These are phyloP conservation scores for Heliconius ismenius DNA, from an alignment of 2,888 invertebrate species.

Conservation along the genomic window DNA sequence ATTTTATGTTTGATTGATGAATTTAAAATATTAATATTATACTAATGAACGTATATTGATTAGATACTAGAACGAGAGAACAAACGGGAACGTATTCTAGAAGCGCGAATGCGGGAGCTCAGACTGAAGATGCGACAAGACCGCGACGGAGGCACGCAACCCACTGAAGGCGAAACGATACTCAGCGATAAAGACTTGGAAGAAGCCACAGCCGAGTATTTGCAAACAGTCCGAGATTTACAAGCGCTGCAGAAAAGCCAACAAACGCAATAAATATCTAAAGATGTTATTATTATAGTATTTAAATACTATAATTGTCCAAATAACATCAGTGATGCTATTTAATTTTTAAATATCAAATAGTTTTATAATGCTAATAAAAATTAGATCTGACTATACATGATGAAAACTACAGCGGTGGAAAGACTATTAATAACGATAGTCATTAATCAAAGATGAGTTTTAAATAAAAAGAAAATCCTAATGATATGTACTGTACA, in stretches of 20 bases:
- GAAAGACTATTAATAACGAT: not conserved
- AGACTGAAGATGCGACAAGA: constrained; percentile 83
- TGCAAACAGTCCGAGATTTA: constrained; percentile 61
- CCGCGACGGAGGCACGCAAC: constrained; percentile 56
- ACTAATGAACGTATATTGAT: constrained; percentile 22
- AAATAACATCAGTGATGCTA: not conserved
- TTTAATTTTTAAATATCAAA: not conserved
- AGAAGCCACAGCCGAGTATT: constrained; percentile 71
- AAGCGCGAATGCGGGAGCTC: constrained; percentile 92
- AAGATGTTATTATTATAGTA: not conserved
- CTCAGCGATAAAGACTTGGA: constrained; percentile 65
- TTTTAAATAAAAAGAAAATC: not conserved
- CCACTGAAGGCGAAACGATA: constrained; percentile 56
- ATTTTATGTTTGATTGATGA: not conserved
- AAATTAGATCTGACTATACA: not conserved
- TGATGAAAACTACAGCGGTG: not conserved
- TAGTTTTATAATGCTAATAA: not conserved
- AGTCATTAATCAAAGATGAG: not conserved
- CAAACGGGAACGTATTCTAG: constrained; percentile 94
- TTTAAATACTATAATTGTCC: not conserved
- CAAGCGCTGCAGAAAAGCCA: constrained; percentile 58
- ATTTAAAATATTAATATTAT: not conserved
- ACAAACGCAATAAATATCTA: constrained; percentile 17
- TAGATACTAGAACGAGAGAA: constrained; percentile 95
- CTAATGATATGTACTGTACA: not conserved